These are phyloP conservation scores for Rhea americana DNA, from an alignment of 2,113 vertebrate genomes.

Conservation along the genomic window DNA sequence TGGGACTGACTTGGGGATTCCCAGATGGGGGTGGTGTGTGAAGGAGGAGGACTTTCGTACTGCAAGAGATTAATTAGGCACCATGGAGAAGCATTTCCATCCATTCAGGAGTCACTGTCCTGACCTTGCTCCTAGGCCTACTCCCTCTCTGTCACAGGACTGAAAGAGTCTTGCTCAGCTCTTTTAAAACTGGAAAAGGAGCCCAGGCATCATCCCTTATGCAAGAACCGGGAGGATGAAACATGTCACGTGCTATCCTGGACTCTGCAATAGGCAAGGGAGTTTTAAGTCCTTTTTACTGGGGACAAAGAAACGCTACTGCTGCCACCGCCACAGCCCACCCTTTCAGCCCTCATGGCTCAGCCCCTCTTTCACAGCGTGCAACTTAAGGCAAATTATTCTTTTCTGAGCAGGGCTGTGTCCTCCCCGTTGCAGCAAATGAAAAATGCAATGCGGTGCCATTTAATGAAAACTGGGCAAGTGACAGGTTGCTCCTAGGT, in stretches of 20 bases:
- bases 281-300: background rate
- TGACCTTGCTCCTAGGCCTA: conserved; percentile 55
- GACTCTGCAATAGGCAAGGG: background rate
- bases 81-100: background rate
- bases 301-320: background rate
- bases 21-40: fast-evolving
- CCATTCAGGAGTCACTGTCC: conserved; percentile 27
- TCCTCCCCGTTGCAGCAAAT: background rate
- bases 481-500: background rate
- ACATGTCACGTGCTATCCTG: background rate
- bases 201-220: conserved; percentile 20
- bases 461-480: fast-evolving
- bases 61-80: background rate
- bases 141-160: conserved; percentile 51
- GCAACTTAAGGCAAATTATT: background rate
- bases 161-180: conserved; percentile 45
- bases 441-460: background rate
- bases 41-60: background rate
- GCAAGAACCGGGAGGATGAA: conserved; percentile 59
- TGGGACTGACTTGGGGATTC: background rate
- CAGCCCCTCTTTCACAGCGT: background rate
- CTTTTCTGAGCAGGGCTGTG: background rate
- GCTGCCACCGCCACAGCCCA: conserved; percentile 2
- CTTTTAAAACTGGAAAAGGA: conserved; percentile 48
- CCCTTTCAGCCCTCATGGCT: background rate